phyloP scores from a whole-genome alignment of 2,888 invertebrate species.

The Platypus cylindrus region DNA sequence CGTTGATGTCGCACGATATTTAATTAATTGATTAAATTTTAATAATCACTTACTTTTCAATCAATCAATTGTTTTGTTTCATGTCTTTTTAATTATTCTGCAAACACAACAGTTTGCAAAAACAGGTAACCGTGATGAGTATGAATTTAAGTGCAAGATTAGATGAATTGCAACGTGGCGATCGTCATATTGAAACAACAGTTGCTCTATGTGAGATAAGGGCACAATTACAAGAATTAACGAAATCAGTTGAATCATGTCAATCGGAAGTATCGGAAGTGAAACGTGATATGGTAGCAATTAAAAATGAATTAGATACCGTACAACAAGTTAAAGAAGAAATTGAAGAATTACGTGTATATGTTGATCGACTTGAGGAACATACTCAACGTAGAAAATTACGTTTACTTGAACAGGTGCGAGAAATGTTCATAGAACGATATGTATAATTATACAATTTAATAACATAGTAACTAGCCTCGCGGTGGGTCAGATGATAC shows the following conservation, averaged over 20 bases:
- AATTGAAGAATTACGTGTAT: conserved; percentile 84
- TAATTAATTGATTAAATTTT: not conserved
- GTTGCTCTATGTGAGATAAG: conserved; percentile 89
- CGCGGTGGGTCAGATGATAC: no score
- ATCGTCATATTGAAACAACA: conserved; percentile 85
- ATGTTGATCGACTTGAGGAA: conserved; percentile 84
- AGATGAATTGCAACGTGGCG: conserved; percentile 79
- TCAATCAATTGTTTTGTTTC: conserved; percentile 7
- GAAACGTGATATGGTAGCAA: conserved; percentile 89
- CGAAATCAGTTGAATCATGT: conserved; percentile 89
- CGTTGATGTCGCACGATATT: not conserved
- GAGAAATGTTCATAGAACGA: no score
- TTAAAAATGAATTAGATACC: conserved; percentile 86
- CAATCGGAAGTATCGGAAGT: conserved; percentile 89
- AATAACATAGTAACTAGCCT: no score
- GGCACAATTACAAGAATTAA: conserved; percentile 83
- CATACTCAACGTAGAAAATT: conserved; percentile 83
- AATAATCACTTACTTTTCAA: not conserved
- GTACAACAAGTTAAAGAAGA: conserved; percentile 92
- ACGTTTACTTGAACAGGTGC: conserved; percentile 72
- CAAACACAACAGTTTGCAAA: conserved; percentile 80
- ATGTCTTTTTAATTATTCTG: no score
- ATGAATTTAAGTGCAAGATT: conserved; percentile 89
- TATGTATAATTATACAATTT: no score
- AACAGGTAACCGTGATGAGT: conserved; percentile 96